phyloP scores from a whole-genome alignment of 1,140 invertebrate species.

The Bicyclus anynana region DNA sequence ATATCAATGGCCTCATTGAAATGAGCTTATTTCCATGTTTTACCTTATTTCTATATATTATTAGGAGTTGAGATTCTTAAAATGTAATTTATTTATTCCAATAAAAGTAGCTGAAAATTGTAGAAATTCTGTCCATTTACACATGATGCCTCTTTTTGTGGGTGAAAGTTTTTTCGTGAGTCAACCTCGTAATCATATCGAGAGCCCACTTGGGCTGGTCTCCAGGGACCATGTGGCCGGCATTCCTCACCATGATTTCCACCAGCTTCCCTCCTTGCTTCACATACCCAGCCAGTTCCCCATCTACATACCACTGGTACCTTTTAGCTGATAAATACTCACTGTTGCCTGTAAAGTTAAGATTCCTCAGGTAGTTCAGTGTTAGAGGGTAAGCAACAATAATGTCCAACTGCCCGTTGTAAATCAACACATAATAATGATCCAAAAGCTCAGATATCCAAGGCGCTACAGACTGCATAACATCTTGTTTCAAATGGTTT shows the following conservation, averaged over 20 bases:
- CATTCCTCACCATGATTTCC: slow-evolving; percentile 88
- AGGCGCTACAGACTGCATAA: slow-evolving; percentile 89
- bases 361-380: slow-evolving; percentile 82
- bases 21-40: too few species aligned
- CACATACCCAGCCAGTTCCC: slow-evolving; percentile 87
- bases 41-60: too few species aligned
- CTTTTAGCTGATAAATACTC: slow-evolving; percentile 82
- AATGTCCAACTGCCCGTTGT: slow-evolving; percentile 91
- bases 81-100: too few species aligned
- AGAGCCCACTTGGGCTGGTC: slow-evolving; percentile 89
- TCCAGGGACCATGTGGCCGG: slow-evolving; percentile 90
- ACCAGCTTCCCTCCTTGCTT: slow-evolving; percentile 85
- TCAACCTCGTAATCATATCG: slow-evolving; percentile 88
- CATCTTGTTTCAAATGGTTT: slow-evolving; percentile 83
- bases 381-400: slow-evolving; percentile 90
- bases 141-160: slow-evolving; percentile 5
- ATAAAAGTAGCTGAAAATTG: too few species aligned
- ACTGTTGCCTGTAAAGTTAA: slow-evolving; percentile 83
- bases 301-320: slow-evolving; percentile 83
- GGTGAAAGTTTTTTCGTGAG: slow-evolving; percentile 78
- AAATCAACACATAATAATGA: slow-evolving; percentile 84
- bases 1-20: too few species aligned
- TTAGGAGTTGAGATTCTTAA: not conserved
- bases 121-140: too few species aligned
- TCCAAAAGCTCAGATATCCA: slow-evolving; percentile 84